Conservation (phyloP, 2,113 vertebrate species). For the Capreolus pygargus region DNA sequence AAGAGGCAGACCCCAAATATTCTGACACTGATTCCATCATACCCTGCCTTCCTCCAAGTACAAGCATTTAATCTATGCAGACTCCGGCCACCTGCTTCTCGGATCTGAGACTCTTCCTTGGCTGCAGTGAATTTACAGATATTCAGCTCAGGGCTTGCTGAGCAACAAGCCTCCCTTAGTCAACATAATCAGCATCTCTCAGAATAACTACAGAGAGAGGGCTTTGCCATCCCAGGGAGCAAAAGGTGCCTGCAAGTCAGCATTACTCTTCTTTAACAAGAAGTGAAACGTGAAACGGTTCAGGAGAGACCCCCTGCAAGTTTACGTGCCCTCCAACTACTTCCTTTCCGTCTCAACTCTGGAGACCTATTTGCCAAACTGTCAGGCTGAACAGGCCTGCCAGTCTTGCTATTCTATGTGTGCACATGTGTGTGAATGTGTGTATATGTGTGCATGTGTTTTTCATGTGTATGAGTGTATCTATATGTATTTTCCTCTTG, state of each 20-base stretch:
- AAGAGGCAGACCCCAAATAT: neutral
- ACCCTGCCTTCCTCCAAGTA: neutral
- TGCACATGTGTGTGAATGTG: neutral
- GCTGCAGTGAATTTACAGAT: neutral
- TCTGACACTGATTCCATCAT: too few species aligned
- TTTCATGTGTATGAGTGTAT: too few species aligned
- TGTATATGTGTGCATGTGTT: neutral
- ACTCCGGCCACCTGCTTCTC: neutral
- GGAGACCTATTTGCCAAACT: neutral
- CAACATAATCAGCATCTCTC: neutral
- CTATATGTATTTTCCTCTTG: neutral
- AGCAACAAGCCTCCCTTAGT: neutral
- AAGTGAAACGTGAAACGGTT: neutral
- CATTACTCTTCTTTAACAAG: neutral
- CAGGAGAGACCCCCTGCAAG: neutral
- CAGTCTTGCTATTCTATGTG: neutral
- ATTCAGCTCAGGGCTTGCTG: neutral
- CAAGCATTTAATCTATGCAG: neutral
- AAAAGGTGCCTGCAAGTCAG: neutral
- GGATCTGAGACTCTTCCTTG: neutral
- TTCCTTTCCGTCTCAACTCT: neutral
- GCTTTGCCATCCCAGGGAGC: neutral
- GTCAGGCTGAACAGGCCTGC: accelerated
- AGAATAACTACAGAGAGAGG: neutral
- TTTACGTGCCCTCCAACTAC: neutral